Evolutionary conservation across 2,113 vertebrate species (phyloP), one percentile per base, ranked within the genome.

Genomic region (Pygoscelis adeliae): DNA sequence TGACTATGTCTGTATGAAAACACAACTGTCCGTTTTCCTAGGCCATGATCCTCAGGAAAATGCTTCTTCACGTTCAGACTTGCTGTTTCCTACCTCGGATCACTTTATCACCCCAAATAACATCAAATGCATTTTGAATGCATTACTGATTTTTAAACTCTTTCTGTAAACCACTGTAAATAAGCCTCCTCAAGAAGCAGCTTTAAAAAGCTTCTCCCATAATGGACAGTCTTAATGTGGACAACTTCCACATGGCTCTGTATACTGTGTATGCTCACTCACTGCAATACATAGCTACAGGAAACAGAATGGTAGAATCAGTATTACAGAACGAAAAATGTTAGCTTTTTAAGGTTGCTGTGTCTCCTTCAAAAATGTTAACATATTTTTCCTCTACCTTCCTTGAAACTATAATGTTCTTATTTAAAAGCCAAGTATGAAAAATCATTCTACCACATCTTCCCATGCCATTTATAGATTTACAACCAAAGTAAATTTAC

Each of bases 381-480:
- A 53, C 87, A 32, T 85, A 63, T 76, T 53, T 95, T 74, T 47
- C n/a, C 23, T 62, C 67, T 65, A 62, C 36, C 49, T 66, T 69
- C 53, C 83, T 58, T 81, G 61, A 78, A 92, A 81, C 17, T 36
- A 8, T 77, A 69, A 84, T 83, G 55, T 70, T 93, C 91, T 92
- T 67, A 88, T 69, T 92, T 95, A 72, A 91, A 97, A 95, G 59
- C 85, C 70, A 90, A 76, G 89, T 90, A 89, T 79, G 92, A 97
- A 98, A 92, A 96, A 87, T 94, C 92, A 53, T 96, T 97, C 87
- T 93, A 94, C 94, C 83, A 90, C 73, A 96, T 96, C 89, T 98
- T 98, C 94, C 96, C 97, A 97, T 94, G 90, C 76, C 96, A 94
- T 77, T 74, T 97, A 96, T 74, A 96, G 79, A 97, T 97, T 95